phyloP scores from a whole-genome alignment of 2,888 invertebrate genomes.

The Tachystola acroxantha region DNA sequence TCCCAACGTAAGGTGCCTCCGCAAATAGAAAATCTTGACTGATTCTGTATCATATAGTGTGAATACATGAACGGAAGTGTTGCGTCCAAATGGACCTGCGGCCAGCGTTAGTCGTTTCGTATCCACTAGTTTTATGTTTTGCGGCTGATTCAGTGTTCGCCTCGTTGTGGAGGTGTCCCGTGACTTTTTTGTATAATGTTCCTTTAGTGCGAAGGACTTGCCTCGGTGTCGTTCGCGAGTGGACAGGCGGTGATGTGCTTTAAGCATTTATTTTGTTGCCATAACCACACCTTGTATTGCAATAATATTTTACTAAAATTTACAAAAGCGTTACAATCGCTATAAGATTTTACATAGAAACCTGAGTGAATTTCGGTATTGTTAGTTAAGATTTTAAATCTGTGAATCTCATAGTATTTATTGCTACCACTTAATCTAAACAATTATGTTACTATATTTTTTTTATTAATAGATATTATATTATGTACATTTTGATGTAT shows the following conservation, averaged over 20 bases:
- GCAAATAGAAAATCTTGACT: slow-evolving; percentile 63
- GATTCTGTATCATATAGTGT: slow-evolving; percentile 77
- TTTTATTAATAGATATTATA: slow-evolving; percentile 71
- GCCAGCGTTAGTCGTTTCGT: slow-evolving; percentile 67
- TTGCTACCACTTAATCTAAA: slow-evolving; percentile 74
- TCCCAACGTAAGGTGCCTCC: slow-evolving; percentile 83
- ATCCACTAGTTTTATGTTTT: slow-evolving; percentile 75
- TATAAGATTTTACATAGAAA: slow-evolving; percentile 64
- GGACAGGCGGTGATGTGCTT: slow-evolving; percentile 75
- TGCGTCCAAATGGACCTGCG: slow-evolving; percentile 65
- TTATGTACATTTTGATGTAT: slow-evolving; percentile 78
- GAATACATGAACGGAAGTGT: slow-evolving; percentile 67
- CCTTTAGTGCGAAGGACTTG: slow-evolving; percentile 73
- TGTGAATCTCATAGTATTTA: slow-evolving; percentile 79
- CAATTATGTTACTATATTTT: slow-evolving; percentile 73
- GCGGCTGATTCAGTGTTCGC: slow-evolving; percentile 51
- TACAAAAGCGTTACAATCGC: slow-evolving; percentile 70
- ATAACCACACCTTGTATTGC: slow-evolving; percentile 77
- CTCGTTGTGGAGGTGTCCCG: slow-evolving; percentile 58
- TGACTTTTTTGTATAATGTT: slow-evolving; percentile 69
- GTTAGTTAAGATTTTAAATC: slow-evolving; percentile 77
- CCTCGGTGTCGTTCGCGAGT: slow-evolving; percentile 65
- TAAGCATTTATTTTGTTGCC: slow-evolving; percentile 80
- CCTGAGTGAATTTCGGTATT: slow-evolving; percentile 71
- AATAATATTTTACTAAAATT: slow-evolving; percentile 78